Evolutionary conservation across 2,888 invertebrate species (phyloP), one percentile per base, ranked within the genome.

Genomic region (Rhamphomyia laevipes): DNA sequence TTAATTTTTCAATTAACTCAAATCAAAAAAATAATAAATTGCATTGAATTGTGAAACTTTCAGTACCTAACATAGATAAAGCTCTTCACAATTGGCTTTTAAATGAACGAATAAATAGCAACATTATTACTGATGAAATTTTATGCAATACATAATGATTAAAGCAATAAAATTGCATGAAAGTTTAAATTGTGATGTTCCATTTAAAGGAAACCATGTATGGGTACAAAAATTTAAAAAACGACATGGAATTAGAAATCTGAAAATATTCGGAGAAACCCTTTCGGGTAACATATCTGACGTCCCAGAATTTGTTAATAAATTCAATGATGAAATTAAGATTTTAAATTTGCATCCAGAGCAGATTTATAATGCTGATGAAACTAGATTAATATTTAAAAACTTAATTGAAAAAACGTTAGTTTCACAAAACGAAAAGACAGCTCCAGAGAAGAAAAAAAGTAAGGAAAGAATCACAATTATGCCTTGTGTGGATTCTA

Each of bases 361-460:
- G 38, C 17, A 38, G n/a, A 38, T 17, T 12, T 15, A 45, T 23
- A 45, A 45, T 45, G 45, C 45, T 33, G 21, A 45, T 18, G 45
- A 45, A 37, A 45, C 37, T 37, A 38, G 16, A 21, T 23, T 37
- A 45, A 35, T 45, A 23, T 23, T 35, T 15, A 45, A 37, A 45
- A 37, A 45, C 17, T 37, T 45, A 33, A 18, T 21, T 21, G 27
- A 45, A 33, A 30, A 33, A 33, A 45, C 45, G 13, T 37, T 44
- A 12, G 33, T 44, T 31, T 13, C 17, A 18, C 6, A 33, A 33
- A 13, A 11, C 11, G 33, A 45, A 45, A 45, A 45, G 35, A 45
- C 17, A 33, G 35, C 33, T 17, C 45, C 35, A 18, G 18, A 18
- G 18, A 30, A 4, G 44, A 45, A 45, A 37, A 21, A 37, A 33